Evolutionary conservation across 2,888 invertebrate genomes (phyloP), one percentile per base, ranked within the genome.

Genomic region (Dinocampus coccinellae): DNA sequence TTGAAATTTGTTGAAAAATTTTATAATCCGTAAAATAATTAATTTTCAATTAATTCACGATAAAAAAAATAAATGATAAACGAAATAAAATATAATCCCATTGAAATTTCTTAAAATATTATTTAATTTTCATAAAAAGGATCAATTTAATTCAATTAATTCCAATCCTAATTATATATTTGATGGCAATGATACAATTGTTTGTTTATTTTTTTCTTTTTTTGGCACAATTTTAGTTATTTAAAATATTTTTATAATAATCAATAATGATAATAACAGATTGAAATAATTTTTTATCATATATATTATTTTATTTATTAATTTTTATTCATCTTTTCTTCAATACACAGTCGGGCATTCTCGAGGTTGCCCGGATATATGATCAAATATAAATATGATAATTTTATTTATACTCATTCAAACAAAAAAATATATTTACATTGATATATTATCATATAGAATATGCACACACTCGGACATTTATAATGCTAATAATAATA

Each of bases 361-460:
- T 16, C 11, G 26, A 53, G 24, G 16, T 55, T 39, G 34, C 24
- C n/a, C 57, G 47, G 47, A 47, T 16, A 47, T 47, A 7, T 16
- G 3, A 7, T 47, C 0, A 0, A 16, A 47, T n/a, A 16, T 16
- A n/a, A 16, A 16, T n/a, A 47, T 7, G 20, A 47, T 47, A 4
- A 29, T 29, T 29, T 29, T 29, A 4, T 29, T 4, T 29, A 29
- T 29, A 4, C 7, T 47, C 1, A 7, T 7, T 16, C 7, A 16
- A 16, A 36, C 3, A 55, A 57, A 4, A 55, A 66, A 57, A 66
- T 66, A 55, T 66, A 66, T 66, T 66, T 66, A 66, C 65, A 66
- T 57, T n/a, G 7, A 66, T 57, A 39, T 57, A 26, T 57, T 24
- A 66, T 66, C 34, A 57, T 39, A n/a, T 39, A n/a, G 20, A 11